Conservation (phyloP, 2,888 invertebrate species). For the Enchytraeus crypticus region DNA sequence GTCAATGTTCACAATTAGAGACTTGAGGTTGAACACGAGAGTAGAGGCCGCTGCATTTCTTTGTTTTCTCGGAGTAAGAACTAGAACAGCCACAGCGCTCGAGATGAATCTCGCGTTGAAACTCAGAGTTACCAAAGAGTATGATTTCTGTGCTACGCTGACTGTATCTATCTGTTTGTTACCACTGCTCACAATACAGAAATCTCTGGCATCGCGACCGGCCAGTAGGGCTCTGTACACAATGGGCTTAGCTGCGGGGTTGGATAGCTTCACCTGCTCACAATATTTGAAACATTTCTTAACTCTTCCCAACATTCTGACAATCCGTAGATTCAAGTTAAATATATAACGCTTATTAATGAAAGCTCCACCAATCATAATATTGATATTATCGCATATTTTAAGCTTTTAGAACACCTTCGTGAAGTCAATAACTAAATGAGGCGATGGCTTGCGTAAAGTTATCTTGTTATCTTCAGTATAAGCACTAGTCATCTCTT, state of each 20-base stretch:
- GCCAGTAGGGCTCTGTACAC: conserved; percentile 43
- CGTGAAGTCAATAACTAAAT: no score
- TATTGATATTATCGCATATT: no score
- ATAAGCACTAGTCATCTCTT: no score
- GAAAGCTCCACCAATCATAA: no score
- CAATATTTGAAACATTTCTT: not conserved
- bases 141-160: conserved; percentile 40
- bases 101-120: conserved; percentile 36
- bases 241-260: conserved; percentile 44
- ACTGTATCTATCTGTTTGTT: conserved; percentile 25
- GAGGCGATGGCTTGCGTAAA: no score
- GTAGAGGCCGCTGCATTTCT: conserved; percentile 42
- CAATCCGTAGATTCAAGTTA: not conserved
- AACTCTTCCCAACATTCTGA: not conserved
- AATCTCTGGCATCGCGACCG: conserved; percentile 44
- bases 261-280: conserved; percentile 42
- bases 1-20: conserved; percentile 41
- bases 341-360: not conserved
- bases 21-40: conserved; percentile 41
- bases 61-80: conserved; percentile 41
- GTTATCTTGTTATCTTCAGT: no score
- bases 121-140: conserved; percentile 26
- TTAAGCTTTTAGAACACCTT: no score
- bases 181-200: conserved; percentile 26
- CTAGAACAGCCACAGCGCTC: conserved; percentile 41